Percentiles rank a stretch among this genome's conserved stretches.
phyloP scores from a whole-genome alignment of 1,140 invertebrate genomes.

The Drosophila ficusphila region DNA sequence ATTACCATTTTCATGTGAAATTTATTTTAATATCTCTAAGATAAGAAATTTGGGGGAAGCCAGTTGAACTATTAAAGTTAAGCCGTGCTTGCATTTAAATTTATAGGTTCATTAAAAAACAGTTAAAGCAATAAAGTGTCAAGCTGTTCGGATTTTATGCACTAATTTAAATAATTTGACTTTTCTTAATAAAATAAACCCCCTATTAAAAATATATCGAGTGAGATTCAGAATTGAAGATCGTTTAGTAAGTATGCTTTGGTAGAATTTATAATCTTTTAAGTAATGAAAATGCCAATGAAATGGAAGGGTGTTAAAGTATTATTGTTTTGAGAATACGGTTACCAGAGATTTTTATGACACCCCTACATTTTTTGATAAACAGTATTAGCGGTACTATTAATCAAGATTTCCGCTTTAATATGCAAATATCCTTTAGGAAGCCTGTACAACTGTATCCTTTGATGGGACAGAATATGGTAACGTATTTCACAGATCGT shows the following conservation, averaged over 20 bases:
- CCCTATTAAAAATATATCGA: too few species aligned
- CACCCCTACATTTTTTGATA: not conserved
- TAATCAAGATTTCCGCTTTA: not conserved
- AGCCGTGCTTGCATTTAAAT: not conserved
- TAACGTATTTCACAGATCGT: constrained; percentile 30
- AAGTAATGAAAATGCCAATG: too few species aligned
- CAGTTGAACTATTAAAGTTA: not conserved
- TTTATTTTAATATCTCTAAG: not conserved
- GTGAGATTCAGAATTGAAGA: too few species aligned
- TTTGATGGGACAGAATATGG: constrained; percentile 11
- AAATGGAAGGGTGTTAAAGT: too few species aligned
- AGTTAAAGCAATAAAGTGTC: too few species aligned
- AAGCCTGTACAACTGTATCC: not conserved
- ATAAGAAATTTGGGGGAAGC: not conserved
- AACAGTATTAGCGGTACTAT: not conserved
- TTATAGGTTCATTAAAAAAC: too few species aligned
- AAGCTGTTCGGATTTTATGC: too few species aligned
- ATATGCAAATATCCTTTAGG: not conserved
- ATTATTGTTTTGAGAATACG: too few species aligned
- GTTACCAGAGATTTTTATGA: not conserved
- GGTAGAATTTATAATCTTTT: too few species aligned
- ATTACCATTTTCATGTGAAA: not conserved
- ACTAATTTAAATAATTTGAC: too few species aligned
- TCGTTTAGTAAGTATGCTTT: too few species aligned
- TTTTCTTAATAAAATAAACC: too few species aligned